Evolutionary conservation across 2,888 invertebrate genomes (phyloP).

Genomic region (Netelia melanura): DNA sequence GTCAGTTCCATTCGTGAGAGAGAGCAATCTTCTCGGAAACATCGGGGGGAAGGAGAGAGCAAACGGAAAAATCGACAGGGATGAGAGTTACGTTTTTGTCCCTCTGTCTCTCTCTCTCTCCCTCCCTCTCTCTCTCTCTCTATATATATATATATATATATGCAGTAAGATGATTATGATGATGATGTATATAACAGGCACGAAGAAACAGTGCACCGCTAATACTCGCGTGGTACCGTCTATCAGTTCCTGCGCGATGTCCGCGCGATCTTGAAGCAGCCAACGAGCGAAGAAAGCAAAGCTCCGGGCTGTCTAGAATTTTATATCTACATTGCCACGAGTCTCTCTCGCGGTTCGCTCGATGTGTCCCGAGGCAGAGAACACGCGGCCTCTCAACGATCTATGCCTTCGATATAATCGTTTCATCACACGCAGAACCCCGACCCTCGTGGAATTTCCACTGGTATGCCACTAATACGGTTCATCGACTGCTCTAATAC

Average conservation of each 20-base stretch:
- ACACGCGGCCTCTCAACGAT: slow-evolving; percentile 46
- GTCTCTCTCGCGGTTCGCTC: slow-evolving; percentile 36
- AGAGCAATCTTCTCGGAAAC: slow-evolving; percentile 64
- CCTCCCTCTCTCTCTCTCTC: slow-evolving; percentile 8
- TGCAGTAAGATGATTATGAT: slow-evolving; percentile 71
- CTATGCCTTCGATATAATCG: slow-evolving; percentile 57
- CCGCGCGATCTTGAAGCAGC: background rate
- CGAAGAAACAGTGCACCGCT: slow-evolving; percentile 61
- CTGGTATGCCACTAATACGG: slow-evolving; percentile 37
- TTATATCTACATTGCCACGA: slow-evolving; percentile 55
- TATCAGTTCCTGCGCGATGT: slow-evolving; percentile 26
- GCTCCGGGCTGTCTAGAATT: slow-evolving; percentile 16
- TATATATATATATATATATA: slow-evolving; percentile 5
- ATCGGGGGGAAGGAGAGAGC: slow-evolving; percentile 8
- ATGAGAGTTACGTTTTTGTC: slow-evolving; percentile 41
- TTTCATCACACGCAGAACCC: slow-evolving; percentile 61
- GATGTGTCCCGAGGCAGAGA: slow-evolving; percentile 23
- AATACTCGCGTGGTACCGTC: slow-evolving; percentile 46
- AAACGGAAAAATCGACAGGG: slow-evolving; percentile 36
- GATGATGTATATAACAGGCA: slow-evolving; percentile 62
- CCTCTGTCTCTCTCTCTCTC: slow-evolving; percentile 4
- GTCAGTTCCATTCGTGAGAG: slow-evolving; percentile 55
- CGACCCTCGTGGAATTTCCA: slow-evolving; percentile 34
- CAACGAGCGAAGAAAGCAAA: slow-evolving; percentile 48
- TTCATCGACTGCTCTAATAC: slow-evolving; percentile 10